Conservation (phyloP, 2,797 vertebrate species). For the Okamejei kenojei region DNA sequence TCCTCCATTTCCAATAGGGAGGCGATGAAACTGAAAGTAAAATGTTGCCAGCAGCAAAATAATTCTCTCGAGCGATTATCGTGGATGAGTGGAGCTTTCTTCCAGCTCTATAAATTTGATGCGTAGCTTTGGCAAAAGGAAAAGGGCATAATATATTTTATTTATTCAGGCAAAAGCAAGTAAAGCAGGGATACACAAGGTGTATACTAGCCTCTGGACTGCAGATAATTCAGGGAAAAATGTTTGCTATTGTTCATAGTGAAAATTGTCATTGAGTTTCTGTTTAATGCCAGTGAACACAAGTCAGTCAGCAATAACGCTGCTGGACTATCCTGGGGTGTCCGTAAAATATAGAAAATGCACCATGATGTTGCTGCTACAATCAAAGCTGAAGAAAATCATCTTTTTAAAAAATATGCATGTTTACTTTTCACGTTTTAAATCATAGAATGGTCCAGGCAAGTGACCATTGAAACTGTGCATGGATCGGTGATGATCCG, state of each 20-base stretch:
- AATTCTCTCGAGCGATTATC: background rate
- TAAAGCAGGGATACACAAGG: constrained; percentile 6
- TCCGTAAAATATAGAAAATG: no score
- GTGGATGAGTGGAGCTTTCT: background rate
- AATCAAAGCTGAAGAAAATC: background rate
- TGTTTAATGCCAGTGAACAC: background rate
- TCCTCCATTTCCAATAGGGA: background rate
- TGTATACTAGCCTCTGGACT: background rate
- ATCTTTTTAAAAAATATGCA: no score
- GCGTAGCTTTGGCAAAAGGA: constrained; percentile 18
- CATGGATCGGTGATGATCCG: no score
- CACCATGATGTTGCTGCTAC: background rate
- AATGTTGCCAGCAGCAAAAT: background rate
- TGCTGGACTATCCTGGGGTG: background rate
- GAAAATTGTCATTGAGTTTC: constrained; percentile 7
- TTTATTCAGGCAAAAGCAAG: background rate
- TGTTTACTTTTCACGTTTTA: background rate
- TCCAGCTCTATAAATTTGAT: constrained; percentile 8
- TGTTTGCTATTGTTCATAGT: background rate
- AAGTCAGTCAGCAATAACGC: background rate
- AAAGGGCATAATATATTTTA: background rate
- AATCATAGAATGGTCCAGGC: background rate
- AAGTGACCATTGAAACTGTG: no score
- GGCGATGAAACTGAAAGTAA: background rate
- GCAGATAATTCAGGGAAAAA: background rate